phyloP scores from a whole-genome alignment of 2,797 vertebrate genomes.

The Scolopax rusticola region DNA sequence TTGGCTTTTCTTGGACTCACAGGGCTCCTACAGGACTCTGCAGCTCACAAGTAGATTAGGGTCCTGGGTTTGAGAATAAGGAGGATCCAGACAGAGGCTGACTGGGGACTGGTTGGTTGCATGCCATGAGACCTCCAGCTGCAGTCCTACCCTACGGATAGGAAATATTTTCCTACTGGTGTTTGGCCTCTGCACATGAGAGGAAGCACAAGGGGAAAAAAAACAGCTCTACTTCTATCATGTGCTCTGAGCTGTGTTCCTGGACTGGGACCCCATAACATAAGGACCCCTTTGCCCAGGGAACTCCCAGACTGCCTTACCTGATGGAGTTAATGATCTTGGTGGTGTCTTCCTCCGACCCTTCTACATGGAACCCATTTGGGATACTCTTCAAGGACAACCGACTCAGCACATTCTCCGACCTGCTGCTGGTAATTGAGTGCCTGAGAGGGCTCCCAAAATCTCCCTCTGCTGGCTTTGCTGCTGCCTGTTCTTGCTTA shows the following conservation, averaged over 20 bases:
- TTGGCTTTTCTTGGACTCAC: background rate
- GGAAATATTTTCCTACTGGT: background rate
- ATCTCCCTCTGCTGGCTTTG: constrained; percentile 68
- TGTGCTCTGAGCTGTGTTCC: background rate
- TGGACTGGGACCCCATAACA: background rate
- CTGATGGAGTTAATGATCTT: constrained; percentile 90
- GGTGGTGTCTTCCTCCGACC: constrained; percentile 78
- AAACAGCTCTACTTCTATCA: background rate
- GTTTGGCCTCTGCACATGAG: background rate
- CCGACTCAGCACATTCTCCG: constrained; percentile 92
- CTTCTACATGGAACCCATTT: constrained; percentile 90
- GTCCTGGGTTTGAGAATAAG: background rate
- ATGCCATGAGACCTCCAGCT: background rate
- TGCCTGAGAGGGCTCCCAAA: constrained; percentile 89
- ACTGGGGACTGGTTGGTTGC: background rate
- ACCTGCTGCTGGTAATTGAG: constrained; percentile 93
- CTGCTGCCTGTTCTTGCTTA: constrained; percentile 82
- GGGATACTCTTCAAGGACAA: constrained; percentile 86
- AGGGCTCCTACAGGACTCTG: background rate
- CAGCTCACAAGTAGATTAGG: background rate
- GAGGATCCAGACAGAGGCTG: background rate
- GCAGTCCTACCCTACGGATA: background rate
- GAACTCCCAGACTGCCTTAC: constrained; percentile 74
- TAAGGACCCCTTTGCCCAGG: background rate
- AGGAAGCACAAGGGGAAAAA: background rate